Base-by-base conservation (phyloP, 2,888 invertebrate species). In the Cheilosia variabilis region DNA sequence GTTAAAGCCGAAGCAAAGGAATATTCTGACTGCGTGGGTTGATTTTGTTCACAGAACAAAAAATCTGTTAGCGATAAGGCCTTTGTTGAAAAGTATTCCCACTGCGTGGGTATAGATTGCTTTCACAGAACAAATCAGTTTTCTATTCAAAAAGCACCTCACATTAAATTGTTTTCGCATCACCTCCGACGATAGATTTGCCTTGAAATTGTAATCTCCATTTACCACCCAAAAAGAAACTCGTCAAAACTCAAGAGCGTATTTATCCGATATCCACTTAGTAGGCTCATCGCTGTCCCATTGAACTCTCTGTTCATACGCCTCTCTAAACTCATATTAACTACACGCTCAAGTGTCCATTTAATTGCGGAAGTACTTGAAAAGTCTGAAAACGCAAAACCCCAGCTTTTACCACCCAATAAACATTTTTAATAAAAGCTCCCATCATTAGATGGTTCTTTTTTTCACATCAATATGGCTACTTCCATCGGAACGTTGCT, bases 291-390 rank as follows among this genome's bases (percentile, higher is more conserved):
- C 52, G 27, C 19, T 17, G 19, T 19, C 47, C 10, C 47, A 47
- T 4, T 19, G 47, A 47, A 52, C 22, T 15, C 2, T 9, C 15
- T 24, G 15, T 52, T 7, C 22, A 5, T 52, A 22, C 24, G 15
- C 15, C 13, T 24, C 24, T 52, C 4, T 15, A 31, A 41, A 34
- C 15, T 57, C n/a, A 62, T 52, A n/a, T n/a, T 47, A 60, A 72
- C 58, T 57, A 15, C 47, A 37, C 52, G 10, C 60, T 65, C 60
- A 72, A 77, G 77, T 66, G 34, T 50, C 22, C 10, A 69, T 72
- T 78, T 73, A 79, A 79, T 79, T 79, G 75, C 68, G 79, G 69
- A 84, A 75, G 79, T 69, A 69, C 73, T 84, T 79, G 65, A 75
- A 37, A 45, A 63, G 55, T 73, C 66, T 31, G 43, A 63, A 17